phyloP scores from a whole-genome alignment of 35 echinoderm and acorn worm species.

The Holothuria glaberrima region DNA sequence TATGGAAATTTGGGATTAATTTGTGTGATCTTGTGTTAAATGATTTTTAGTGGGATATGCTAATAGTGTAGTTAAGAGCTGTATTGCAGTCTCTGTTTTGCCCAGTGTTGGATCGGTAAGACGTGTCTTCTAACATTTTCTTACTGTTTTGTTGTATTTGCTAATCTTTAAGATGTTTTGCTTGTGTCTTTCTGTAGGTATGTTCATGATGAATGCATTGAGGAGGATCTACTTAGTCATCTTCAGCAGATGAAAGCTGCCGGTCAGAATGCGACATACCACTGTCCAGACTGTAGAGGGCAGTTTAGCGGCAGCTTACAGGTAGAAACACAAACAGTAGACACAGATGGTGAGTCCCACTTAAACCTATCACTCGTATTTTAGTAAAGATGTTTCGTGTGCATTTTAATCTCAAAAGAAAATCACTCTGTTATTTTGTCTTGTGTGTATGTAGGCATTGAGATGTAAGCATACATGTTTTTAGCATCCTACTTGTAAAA shows the following conservation, averaged over 20 bases:
- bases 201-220: constrained; percentile 90
- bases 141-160: not conserved
- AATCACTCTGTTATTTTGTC: no score
- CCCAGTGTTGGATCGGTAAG: not conserved
- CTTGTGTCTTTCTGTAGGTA: constrained; percentile 36
- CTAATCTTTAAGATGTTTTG: not conserved
- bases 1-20: no score
- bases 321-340: constrained; percentile 51
- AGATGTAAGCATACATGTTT: no score
- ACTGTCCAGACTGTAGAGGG: constrained; percentile 88
- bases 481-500: no score
- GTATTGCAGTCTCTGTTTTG: no score
- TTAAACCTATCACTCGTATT: not conserved
- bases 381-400: no score
- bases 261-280: constrained; percentile 75
- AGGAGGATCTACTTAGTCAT: constrained; percentile 70
- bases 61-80: not conserved
- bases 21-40: no score
- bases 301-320: constrained; percentile 39
- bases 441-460: no score
- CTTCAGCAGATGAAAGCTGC: constrained; percentile 91
- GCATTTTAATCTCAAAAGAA: no score
- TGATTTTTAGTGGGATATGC: not conserved
- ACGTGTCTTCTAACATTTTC: not conserved
- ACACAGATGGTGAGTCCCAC: constrained; percentile 37